phyloP scores from a whole-genome alignment of 1,140 invertebrate species.

The Helicoverpa armigera region DNA sequence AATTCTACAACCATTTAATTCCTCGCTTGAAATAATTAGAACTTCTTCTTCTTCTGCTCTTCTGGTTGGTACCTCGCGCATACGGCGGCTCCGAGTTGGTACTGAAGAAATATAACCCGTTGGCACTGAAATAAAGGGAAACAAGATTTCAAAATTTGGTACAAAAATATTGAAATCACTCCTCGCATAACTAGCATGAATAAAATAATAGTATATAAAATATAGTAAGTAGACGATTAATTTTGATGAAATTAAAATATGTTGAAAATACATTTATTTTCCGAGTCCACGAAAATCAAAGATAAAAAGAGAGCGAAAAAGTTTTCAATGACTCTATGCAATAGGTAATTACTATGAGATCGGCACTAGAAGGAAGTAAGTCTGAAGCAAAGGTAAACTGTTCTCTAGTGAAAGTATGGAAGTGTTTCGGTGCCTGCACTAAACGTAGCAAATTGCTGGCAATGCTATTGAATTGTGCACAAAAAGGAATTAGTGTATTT shows the following conservation, averaged over 20 bases:
- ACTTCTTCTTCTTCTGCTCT: slow-evolving; percentile 1
- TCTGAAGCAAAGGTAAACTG: slow-evolving; percentile 52
- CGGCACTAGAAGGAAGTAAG: slow-evolving; percentile 41
- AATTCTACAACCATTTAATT: background rate
- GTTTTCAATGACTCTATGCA: background rate
- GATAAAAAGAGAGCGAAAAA: background rate
- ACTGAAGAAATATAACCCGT: slow-evolving; percentile 87
- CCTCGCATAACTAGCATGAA: too few species aligned
- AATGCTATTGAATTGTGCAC: slow-evolving; percentile 8
- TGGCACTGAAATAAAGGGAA: slow-evolving; percentile 72
- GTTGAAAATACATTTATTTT: background rate
- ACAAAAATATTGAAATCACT: background rate
- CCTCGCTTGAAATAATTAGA: background rate
- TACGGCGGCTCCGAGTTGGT: slow-evolving; percentile 88
- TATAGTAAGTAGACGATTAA: too few species aligned
- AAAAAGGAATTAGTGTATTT: background rate
- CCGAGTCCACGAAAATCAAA: background rate
- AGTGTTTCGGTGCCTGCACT: slow-evolving; percentile 59
- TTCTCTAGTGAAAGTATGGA: slow-evolving; percentile 62
- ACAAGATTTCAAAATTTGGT: background rate
- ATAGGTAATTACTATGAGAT: slow-evolving; percentile 40
- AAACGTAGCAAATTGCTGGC: slow-evolving; percentile 20
- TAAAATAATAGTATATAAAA: too few species aligned
- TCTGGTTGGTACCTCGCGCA: slow-evolving; percentile 74
- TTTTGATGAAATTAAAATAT: too few species aligned